Conservation (phyloP, 2,797 vertebrate genomes). For the Pipistrellus nathusii region DNA sequence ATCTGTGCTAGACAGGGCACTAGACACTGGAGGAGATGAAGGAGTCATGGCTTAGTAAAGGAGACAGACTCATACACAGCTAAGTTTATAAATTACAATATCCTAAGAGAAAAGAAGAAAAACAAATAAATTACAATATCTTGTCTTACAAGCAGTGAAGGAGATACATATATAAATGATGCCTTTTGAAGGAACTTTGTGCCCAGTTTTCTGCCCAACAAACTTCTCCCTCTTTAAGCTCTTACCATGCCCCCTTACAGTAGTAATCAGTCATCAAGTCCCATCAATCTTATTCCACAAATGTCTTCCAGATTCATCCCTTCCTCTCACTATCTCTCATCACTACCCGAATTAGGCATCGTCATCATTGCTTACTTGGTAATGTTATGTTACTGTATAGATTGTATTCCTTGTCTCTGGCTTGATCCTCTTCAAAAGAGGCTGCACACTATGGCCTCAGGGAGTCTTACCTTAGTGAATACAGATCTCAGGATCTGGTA, state of each 20-base stretch:
- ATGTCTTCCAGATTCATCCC: neutral
- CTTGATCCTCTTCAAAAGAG: conserved; percentile 2
- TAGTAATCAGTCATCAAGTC: neutral
- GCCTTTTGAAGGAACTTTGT: neutral
- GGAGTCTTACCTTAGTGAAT: conserved; percentile 3
- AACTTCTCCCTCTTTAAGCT: neutral
- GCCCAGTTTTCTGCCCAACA: neutral
- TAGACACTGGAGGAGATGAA: neutral
- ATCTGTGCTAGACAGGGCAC: neutral
- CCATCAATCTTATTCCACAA: neutral
- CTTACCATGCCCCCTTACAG: neutral
- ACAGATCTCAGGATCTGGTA: neutral
- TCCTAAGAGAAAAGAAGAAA: neutral
- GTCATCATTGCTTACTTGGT: neutral
- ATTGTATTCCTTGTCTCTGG: neutral
- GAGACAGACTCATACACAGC: neutral
- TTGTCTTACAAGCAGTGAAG: neutral
- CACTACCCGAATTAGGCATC: neutral
- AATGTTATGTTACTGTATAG: neutral
- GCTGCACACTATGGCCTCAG: neutral
- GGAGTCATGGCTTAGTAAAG: neutral
- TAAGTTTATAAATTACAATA: neutral
- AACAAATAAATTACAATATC: neutral
- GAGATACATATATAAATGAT: neutral
- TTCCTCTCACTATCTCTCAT: neutral